Evolutionary conservation across 2,797 vertebrate genomes (phyloP), one percentile per base, ranked within the genome.

Genomic region (Gambelia wislizenii): DNA sequence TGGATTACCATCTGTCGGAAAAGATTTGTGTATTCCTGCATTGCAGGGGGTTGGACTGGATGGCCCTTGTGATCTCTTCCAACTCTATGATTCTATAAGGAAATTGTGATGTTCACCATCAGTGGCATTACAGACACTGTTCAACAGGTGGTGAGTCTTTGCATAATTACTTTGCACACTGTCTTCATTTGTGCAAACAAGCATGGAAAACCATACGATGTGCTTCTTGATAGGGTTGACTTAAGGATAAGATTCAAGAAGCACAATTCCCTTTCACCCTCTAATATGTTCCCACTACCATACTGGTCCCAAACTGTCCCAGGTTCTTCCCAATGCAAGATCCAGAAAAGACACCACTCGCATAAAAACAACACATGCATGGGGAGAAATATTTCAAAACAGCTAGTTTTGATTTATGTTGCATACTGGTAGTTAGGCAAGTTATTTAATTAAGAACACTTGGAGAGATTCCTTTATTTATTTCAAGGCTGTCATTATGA

Each of bases 401-500:
- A 72, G 6, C n/a, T 89, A 77, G 18, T 33, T 89, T 84, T 93
- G 70, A 85, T 67, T 85, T 20, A 67, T 2, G 89, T 4, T 36
- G 76, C 20, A 52, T 94, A n/a, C n/a, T n/a, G n/a, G n/a, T n/a
- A 89, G 54, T 54, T 90, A 47, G 4, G 80, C 89, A 77, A 92
- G 36, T 78, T 56, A 25, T 84, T 95, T 91, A 92, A 93, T 89
- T 87, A 86, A 92, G 56, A 89, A 80, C 70, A 94, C 89, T 49
- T 7, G 39, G 13, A 27, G 75, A 84, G 27, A 33, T 27, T 80
- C 12, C 52, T 77, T 27, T 90, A 69, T 6, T 92, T 92, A 89
- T 64, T 79, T 94, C 75, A 93, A 94, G 92, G 12, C 67, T 84
- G 76, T 89, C 83, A 93, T 54, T 33, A 85, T 86, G 88, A 92